A percentile compares a stretch with the other conserved stretches of the same genome.
phyloP scores from a whole-genome alignment of 2,113 vertebrate species.

The Indri indri region DNA sequence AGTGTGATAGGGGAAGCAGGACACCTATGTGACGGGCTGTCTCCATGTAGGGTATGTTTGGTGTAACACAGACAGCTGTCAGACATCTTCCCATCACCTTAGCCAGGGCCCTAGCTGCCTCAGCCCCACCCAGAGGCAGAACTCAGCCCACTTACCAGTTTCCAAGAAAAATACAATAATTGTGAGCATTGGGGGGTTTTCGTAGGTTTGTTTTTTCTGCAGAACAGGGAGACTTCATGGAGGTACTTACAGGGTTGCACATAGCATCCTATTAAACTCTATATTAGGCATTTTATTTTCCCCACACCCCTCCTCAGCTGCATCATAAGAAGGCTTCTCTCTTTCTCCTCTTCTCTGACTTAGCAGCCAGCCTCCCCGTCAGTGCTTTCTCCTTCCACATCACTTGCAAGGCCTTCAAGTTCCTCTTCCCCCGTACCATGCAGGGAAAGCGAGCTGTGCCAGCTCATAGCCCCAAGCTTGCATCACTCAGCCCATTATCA shows the following conservation, averaged over 20 bases:
- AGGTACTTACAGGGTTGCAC: background rate
- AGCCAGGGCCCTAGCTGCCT: background rate
- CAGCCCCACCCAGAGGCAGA: background rate
- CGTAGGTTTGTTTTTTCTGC: background rate
- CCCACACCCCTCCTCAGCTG: background rate
- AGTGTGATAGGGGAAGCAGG: background rate
- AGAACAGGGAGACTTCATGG: background rate
- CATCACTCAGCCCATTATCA: background rate
- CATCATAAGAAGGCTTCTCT: background rate
- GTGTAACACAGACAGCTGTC: background rate
- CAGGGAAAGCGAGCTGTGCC: background rate
- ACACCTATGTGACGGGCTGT: background rate
- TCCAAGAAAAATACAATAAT: slow-evolving; percentile 4
- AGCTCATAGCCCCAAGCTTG: background rate
- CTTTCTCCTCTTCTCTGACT: background rate
- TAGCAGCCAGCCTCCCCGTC: background rate
- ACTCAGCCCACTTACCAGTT: background rate
- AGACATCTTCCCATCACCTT: background rate
- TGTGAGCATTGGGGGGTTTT: background rate
- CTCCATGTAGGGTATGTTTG: background rate
- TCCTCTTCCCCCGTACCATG: background rate
- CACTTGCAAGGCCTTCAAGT: background rate
- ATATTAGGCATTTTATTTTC: background rate
- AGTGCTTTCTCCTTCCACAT: background rate
- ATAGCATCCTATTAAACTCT: background rate